Evolutionary conservation across 2,888 invertebrate species (phyloP), one percentile per base, ranked within the genome.

Genomic region (Nemoura dubitans): DNA sequence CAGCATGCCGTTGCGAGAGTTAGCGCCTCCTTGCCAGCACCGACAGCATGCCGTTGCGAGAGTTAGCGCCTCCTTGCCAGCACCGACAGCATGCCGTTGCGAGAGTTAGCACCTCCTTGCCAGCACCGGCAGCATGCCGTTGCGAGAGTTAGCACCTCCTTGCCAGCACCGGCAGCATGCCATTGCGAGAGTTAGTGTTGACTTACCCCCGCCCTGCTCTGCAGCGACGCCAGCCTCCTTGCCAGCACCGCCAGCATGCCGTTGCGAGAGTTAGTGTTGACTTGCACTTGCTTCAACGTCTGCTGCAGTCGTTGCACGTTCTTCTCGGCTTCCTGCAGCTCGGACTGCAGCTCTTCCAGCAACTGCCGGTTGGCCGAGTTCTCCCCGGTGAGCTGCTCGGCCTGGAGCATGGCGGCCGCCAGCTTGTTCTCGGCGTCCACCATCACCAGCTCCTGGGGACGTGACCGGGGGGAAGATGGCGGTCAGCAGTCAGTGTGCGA

Each of bases 381-480:
- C 89, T 89, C 92, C 88, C 89, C 93, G 87, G 91, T 91, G 87
- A 92, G 92, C 88, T 92, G 92, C 89, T 94, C 95, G 86, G 94
- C 93, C 90, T 94, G 94, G 88, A 92, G 91, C 90, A 93, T 42
- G 26, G 85, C n/a, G 36, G 85, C 59, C 25, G 86, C 77, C 59
- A 88, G 43, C 59, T 85, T 42, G 36, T 87, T 87, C 86, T 87
- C 88, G n/a, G 59, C 36, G 21, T 76, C 30, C 27, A 87, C 85
- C 82, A 88, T 25, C 25, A 28, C 26, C 21, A 87, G 28, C 85
- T 88, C 88, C 87, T 87, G 85, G 0, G 81, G 76, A 30, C 84
- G 3, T 25, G 28, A 21, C 5, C 29, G 2, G 16, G 25, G n/a
- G n/a, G n/a, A n/a, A n/a, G n/a, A n/a, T n/a, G n/a, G n/a, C n/a